phyloP scores from a whole-genome alignment of 53 echinoderm and acorn worm genomes.

The Arbacia lixula region DNA sequence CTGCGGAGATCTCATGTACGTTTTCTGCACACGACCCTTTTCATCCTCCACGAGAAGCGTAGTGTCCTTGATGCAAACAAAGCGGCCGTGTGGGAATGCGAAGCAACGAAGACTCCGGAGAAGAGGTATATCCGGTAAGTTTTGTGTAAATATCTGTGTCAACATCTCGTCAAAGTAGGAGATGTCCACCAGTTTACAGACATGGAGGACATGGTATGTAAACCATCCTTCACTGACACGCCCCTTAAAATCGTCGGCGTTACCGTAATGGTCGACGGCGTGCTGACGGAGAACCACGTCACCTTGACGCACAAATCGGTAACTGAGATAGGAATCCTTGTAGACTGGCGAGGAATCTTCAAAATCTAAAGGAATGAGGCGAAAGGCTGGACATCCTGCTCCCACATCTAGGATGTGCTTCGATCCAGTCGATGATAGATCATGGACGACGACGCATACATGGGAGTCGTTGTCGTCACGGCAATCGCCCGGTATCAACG shows the following conservation, averaged over 20 bases:
- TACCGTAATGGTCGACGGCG: too few species aligned
- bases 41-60: constrained; percentile 11
- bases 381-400: constrained; percentile 22
- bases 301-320: constrained; percentile 15
- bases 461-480: constrained; percentile 14
- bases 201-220: too few species aligned
- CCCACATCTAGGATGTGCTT: constrained; percentile 29
- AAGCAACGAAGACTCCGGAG: neutral
- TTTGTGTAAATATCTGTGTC: too few species aligned
- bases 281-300: too few species aligned
- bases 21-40: neutral
- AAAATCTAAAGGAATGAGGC: constrained; percentile 51
- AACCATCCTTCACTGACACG: too few species aligned
- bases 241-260: too few species aligned
- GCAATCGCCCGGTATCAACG: constrained; percentile 3
- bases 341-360: constrained; percentile 34
- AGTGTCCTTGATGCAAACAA: constrained; percentile 26
- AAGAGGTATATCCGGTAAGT: too few species aligned
- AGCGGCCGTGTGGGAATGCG: constrained; percentile 22
- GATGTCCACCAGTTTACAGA: too few species aligned
- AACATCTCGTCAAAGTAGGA: neutral
- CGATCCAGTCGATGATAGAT: constrained; percentile 21
- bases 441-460: neutral
- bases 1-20: constrained; percentile 11
- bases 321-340: too few species aligned